Conservation (phyloP, 2,113 vertebrate species). For the Colaptes auratus region DNA sequence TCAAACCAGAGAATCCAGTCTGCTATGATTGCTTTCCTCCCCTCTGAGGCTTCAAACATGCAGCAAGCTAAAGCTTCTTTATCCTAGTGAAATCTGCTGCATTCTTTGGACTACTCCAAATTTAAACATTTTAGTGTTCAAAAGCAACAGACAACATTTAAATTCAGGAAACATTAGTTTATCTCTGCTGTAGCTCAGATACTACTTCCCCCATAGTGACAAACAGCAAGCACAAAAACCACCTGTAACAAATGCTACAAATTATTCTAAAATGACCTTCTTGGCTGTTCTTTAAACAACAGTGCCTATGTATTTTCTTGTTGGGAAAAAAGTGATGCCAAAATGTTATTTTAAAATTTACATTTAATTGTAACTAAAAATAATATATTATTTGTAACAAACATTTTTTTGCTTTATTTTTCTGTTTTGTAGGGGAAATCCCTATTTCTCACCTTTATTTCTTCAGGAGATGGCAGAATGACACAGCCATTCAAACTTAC, state of each 20-base stretch:
- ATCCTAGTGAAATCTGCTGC: background rate
- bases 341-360: background rate
- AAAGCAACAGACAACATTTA: background rate
- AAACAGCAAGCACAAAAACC: constrained; percentile 14
- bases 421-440: background rate
- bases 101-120: background rate
- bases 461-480: background rate
- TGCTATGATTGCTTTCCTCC: background rate
- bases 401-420: background rate
- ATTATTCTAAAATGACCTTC: background rate
- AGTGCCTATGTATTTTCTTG: background rate
- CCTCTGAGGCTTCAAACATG: background rate
- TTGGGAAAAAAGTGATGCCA: background rate
- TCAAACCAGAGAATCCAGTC: background rate
- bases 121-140: background rate
- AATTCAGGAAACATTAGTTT: background rate
- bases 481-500: background rate
- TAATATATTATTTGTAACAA: background rate
- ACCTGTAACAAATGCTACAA: background rate
- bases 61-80: background rate
- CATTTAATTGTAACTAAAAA: background rate
- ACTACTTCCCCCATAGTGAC: background rate
- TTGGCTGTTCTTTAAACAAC: background rate
- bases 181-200: background rate
- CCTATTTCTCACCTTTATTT: background rate